A percentile compares a stretch with the other conserved stretches of the same genome.
phyloP scores from a whole-genome alignment of 2,113 vertebrate genomes.

The Micromys minutus region DNA sequence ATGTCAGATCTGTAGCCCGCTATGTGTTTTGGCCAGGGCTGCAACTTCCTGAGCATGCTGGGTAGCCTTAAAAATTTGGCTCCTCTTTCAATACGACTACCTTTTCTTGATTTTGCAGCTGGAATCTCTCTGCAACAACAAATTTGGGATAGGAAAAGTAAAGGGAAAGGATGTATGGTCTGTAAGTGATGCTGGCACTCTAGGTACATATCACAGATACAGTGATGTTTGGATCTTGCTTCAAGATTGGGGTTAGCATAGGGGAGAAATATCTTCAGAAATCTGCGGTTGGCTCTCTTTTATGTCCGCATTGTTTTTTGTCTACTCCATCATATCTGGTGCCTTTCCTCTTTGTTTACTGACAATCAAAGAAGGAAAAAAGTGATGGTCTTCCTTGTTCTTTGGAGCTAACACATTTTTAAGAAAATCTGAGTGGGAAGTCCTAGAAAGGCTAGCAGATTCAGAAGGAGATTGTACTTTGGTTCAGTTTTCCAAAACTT shows the following conservation, averaged over 20 bases:
- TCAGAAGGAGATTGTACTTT: neutral
- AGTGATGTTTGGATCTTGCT: neutral
- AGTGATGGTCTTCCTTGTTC: neutral
- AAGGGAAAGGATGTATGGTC: neutral
- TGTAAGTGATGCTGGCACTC: neutral
- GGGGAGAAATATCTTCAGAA: neutral
- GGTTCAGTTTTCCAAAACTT: neutral
- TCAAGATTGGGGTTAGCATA: neutral
- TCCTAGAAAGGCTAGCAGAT: neutral
- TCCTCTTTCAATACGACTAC: neutral
- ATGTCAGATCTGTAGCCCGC: neutral
- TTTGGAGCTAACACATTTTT: neutral
- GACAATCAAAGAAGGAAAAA: neutral
- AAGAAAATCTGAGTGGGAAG: neutral
- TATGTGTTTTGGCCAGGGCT: neutral
- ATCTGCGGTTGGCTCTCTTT: neutral
- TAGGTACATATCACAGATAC: rapidly evolving
- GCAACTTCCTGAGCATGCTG: neutral
- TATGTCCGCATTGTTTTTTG: neutral
- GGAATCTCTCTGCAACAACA: neutral
- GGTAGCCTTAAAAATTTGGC: neutral
- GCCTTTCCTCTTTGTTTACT: neutral
- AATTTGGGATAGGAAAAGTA: neutral
- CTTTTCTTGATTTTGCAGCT: neutral
- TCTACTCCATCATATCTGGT: neutral